These are phyloP conservation scores for Tachina lurida DNA, from an alignment of 2,888 invertebrate species.

Conservation along the genomic window DNA sequence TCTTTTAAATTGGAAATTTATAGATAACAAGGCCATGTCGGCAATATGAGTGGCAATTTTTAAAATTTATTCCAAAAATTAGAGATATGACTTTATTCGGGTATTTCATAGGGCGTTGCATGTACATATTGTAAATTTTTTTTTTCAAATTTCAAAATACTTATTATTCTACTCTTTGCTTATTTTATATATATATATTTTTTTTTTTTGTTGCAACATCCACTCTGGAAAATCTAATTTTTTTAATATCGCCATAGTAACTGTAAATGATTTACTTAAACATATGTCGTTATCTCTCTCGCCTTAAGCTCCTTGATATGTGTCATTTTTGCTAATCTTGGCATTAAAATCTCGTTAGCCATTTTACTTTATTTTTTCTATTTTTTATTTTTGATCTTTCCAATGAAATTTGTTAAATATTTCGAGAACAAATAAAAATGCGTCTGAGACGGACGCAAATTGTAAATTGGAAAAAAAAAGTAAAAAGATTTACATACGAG, in stretches of 20 bases:
- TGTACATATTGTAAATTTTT: too few relatives aligned
- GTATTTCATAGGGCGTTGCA: too few relatives aligned
- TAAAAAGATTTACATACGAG: neutral
- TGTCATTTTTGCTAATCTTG: conserved; percentile 63
- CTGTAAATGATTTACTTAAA: conserved; percentile 42
- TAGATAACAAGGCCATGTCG: too few relatives aligned
- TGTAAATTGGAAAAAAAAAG: conserved; percentile 37
- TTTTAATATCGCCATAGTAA: neutral
- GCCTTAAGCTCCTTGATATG: conserved; percentile 58
- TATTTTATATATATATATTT: too few relatives aligned
- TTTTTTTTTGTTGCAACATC: conserved; percentile 7
- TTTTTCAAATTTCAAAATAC: too few relatives aligned
- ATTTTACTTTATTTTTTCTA: conserved; percentile 55
- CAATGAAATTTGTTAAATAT: conserved; percentile 47
- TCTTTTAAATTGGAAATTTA: too few relatives aligned
- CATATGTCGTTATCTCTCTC: conserved; percentile 39
- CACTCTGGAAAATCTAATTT: neutral
- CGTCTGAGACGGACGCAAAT: conserved; percentile 57
- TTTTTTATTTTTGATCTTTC: conserved; percentile 17
- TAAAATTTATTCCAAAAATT: too few relatives aligned
- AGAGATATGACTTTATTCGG: too few relatives aligned
- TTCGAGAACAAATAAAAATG: conserved; percentile 56
- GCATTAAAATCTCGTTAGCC: conserved; percentile 69
- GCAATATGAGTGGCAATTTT: too few relatives aligned
- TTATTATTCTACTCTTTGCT: too few relatives aligned